Conservation (phyloP, 2,888 invertebrate species). For the Phalera bucephala region DNA sequence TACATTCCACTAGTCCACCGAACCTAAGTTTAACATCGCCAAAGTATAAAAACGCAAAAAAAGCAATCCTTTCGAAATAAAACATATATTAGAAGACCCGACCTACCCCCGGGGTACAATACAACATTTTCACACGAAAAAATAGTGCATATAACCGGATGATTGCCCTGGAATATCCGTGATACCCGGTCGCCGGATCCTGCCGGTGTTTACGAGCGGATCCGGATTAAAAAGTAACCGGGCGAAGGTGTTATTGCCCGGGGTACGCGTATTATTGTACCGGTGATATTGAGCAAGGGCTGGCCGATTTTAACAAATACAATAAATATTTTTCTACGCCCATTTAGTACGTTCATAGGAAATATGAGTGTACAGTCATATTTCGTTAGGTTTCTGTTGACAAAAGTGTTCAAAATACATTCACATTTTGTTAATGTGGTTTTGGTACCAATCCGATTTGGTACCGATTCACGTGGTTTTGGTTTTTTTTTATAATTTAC, state of each 20-base stretch:
- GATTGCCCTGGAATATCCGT: conserved; percentile 75
- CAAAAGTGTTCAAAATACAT: too few relatives aligned
- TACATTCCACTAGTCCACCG: too few relatives aligned
- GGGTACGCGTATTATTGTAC: conserved; percentile 35
- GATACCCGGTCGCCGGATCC: conserved; percentile 42
- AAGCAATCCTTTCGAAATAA: conserved; percentile 54
- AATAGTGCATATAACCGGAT: conserved; percentile 75
- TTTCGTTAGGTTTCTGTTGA: too few relatives aligned
- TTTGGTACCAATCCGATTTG: too few relatives aligned
- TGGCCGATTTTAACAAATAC: neutral
- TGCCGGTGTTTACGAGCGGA: conserved; percentile 63
- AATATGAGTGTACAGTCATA: too few relatives aligned
- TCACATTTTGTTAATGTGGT: too few relatives aligned
- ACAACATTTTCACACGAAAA: conserved; percentile 67
- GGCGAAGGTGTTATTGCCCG: conserved; percentile 34
- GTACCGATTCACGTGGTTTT: too few relatives aligned
- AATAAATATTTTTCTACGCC: too few relatives aligned
- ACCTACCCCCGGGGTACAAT: conserved; percentile 42
- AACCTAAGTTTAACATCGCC: too few relatives aligned
- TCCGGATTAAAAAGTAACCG: conserved; percentile 71
- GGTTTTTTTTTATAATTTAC: too few relatives aligned
- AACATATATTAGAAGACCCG: conserved; percentile 56
- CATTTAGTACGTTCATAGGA: too few relatives aligned
- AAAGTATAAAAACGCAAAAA: too few relatives aligned
- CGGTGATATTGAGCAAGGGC: neutral